These are phyloP conservation scores for Sus scrofa DNA, from an alignment of 2,113 vertebrate species.

Conservation along the genomic window DNA sequence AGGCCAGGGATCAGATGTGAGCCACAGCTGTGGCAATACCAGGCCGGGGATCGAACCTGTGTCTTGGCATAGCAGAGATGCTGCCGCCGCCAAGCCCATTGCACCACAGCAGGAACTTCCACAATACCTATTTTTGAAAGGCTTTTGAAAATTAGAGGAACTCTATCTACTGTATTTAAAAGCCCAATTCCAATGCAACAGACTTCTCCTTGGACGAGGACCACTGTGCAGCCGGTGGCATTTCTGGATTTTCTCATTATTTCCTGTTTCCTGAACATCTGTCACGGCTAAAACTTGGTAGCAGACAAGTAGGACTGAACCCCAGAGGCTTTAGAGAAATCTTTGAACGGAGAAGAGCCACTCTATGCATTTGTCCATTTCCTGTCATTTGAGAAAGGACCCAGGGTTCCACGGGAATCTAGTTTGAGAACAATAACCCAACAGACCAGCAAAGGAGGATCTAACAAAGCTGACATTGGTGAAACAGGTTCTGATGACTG, in stretches of 20 bases:
- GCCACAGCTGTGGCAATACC: too few relatives aligned
- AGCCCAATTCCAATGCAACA: too few relatives aligned
- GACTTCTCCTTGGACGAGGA: too few relatives aligned
- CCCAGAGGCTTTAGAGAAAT: not conserved
- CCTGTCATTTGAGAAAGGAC: not conserved
- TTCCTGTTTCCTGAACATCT: not conserved
- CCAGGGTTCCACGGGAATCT: not conserved
- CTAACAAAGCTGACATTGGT: not conserved
- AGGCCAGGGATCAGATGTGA: too few relatives aligned
- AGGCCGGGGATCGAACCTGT: too few relatives aligned
- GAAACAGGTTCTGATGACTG: not conserved
- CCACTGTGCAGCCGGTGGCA: not conserved
- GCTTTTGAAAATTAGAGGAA: not conserved
- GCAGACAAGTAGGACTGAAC: not conserved
- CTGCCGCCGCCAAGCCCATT: too few relatives aligned
- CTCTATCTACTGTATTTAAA: fast-evolving
- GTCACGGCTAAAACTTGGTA: not conserved
- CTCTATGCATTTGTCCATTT: not conserved
- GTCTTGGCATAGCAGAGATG: too few relatives aligned
- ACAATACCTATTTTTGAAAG: not conserved
- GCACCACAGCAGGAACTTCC: too few relatives aligned
- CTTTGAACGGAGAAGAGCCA: not conserved
- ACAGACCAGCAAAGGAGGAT: not conserved
- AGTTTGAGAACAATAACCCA: not conserved
- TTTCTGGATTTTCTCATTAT: not conserved